Conservation (phyloP, 2,888 invertebrate genomes). For the Noctua janthe region DNA sequence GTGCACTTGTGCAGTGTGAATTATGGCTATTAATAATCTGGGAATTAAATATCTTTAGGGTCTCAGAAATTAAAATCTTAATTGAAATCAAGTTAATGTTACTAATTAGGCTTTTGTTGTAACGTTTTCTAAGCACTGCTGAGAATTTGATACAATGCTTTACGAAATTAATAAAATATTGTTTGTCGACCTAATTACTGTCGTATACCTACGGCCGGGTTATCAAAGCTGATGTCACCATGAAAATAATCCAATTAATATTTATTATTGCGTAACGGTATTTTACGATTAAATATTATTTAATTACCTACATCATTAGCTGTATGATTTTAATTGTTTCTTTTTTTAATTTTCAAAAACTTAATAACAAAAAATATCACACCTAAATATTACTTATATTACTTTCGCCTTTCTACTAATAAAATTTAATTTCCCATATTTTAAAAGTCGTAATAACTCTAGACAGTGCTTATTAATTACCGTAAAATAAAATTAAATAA, state of each 20-base stretch:
- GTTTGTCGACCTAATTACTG: not conserved
- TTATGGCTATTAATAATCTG: slow-evolving; percentile 36
- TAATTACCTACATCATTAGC: not conserved
- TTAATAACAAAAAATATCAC: not conserved
- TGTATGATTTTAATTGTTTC: not conserved
- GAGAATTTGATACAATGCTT: not conserved
- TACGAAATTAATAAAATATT: slow-evolving; percentile 4
- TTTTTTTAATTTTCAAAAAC: not conserved
- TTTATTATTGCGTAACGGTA: not conserved
- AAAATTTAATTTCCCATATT: not conserved
- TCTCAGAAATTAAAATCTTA: slow-evolving; percentile 8
- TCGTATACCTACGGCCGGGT: not conserved
- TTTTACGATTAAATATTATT: slow-evolving; percentile 11
- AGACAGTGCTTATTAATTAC: not conserved
- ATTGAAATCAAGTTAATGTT: not conserved
- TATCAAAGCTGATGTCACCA: slow-evolving; percentile 9
- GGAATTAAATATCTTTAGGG: slow-evolving; percentile 3
- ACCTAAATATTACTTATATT: not conserved
- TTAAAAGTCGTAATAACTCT: not conserved
- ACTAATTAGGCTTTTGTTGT: slow-evolving; percentile 28
- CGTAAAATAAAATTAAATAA: slow-evolving; percentile 37
- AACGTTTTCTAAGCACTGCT: slow-evolving; percentile 8
- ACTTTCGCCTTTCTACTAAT: not conserved
- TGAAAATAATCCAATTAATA: not conserved
- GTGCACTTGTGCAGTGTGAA: slow-evolving; percentile 30